Conservation (phyloP, 2,797 vertebrate species). For the Hapalemur alaotrensis region DNA sequence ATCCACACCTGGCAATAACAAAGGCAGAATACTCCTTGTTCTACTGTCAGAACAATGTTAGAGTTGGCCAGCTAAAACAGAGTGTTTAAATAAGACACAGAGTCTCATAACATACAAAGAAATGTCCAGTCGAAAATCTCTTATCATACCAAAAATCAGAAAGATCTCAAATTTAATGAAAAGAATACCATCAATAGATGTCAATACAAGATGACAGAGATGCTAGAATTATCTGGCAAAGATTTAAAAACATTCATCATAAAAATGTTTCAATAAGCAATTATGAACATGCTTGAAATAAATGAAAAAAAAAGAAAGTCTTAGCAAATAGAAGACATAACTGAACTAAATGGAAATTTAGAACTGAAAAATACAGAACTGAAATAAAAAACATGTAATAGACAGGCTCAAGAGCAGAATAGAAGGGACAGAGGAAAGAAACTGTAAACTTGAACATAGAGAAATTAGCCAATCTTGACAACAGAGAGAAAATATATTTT, state of each 20-base stretch:
- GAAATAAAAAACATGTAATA: background rate
- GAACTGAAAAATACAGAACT: background rate
- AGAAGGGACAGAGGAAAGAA: background rate
- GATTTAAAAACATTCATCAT: background rate
- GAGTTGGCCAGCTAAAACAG: background rate
- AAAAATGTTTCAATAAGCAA: background rate
- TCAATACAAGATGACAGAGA: background rate
- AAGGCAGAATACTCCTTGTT: background rate
- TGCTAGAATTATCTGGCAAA: background rate
- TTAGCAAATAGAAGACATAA: background rate
- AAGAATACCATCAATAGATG: background rate
- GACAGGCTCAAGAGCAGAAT: background rate
- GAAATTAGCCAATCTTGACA: background rate
- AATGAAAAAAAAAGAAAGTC: background rate
- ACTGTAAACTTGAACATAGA: background rate
- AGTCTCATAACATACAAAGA: background rate
- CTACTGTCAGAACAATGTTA: background rate
- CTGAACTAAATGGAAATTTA: background rate
- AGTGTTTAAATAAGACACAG: background rate
- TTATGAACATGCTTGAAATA: background rate
- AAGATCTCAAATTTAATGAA: background rate
- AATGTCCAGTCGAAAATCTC: background rate
- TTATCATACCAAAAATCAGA: background rate
- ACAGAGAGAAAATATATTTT: background rate
- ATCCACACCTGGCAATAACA: background rate